Evolutionary conservation across 2,888 invertebrate genomes (phyloP), one percentile per base, ranked within the genome.

Genomic region (Epinotia brunnichana): DNA sequence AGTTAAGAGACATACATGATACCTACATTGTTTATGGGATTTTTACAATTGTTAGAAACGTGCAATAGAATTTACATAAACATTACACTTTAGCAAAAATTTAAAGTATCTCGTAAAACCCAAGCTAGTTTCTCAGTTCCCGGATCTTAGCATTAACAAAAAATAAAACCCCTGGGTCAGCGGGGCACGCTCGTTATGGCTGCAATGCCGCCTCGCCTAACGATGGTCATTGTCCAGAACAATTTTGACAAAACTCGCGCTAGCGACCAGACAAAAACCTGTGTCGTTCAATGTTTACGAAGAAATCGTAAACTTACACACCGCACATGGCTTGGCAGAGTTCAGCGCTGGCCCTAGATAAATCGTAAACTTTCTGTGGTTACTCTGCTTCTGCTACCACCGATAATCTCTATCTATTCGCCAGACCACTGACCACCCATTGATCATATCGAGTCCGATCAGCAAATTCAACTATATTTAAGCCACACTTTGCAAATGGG

Each of bases 201-300:
- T 59, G 64, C n/a, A n/a, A n/a, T n/a, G n/a, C 74, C 67, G 66
- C 73, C 76, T 73, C 74, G 76, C 75, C 81, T 90, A 89, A 90
- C 89, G 87, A 88, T 83, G 83, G 81, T 78, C 79, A 89, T 88
- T 90, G 89, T 90, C 83, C 85, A 81, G 69, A 74, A 72, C 70
- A 62, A 41, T 74, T 75, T 77, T 78, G 75, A 75, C 78, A 77
- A 74, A 79, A 76, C 74, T 56, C 76, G 53, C 59, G 66, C 54
- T 54, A 66, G 54, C 19, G 59, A 64, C 56, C 70, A 66, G 67
- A 53, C 71, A 68, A 74, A 74, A 74, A 74, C 70, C 67, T 57
- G 71, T 69, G 51, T n/a, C 48, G 59, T 66, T 66, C 64, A 35
- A 68, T 71, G 51, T 68, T 68, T 74, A 74, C 74, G 54, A 21